Conservation (phyloP, 2,113 vertebrate species). For the Alaudala cheleensis region DNA sequence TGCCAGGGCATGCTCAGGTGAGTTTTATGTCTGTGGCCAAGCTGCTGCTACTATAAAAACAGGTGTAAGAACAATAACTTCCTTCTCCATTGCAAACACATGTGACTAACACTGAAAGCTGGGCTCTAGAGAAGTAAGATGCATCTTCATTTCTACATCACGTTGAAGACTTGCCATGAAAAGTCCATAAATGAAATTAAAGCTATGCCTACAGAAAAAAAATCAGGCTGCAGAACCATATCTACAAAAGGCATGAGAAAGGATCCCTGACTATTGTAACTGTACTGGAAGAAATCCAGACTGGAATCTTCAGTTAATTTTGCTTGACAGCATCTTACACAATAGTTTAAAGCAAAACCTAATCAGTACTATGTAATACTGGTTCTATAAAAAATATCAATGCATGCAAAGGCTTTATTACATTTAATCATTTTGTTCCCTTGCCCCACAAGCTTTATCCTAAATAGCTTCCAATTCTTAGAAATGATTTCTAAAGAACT, state of each 20-base stretch:
- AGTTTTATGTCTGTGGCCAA: neutral
- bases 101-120: neutral
- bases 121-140: neutral
- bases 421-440: neutral
- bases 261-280: neutral
- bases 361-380: neutral
- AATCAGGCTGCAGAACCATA: neutral
- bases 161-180: neutral
- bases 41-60: neutral
- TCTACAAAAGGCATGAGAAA: neutral
- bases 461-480: neutral
- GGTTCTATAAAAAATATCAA: neutral
- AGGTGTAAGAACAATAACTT: neutral
- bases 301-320: neutral
- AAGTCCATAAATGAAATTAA: neutral
- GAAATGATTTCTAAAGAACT: neutral
- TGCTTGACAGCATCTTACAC: neutral
- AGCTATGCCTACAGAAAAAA: neutral
- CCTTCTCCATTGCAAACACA: neutral
- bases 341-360: neutral
- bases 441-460: neutral
- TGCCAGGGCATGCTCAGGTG: neutral
- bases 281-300: neutral
- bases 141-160: neutral
- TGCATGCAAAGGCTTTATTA: neutral